Evolutionary conservation across 1,140 invertebrate species (phyloP), one percentile per base, ranked within the genome.

Genomic region (Catajapyx aquilonaris): DNA sequence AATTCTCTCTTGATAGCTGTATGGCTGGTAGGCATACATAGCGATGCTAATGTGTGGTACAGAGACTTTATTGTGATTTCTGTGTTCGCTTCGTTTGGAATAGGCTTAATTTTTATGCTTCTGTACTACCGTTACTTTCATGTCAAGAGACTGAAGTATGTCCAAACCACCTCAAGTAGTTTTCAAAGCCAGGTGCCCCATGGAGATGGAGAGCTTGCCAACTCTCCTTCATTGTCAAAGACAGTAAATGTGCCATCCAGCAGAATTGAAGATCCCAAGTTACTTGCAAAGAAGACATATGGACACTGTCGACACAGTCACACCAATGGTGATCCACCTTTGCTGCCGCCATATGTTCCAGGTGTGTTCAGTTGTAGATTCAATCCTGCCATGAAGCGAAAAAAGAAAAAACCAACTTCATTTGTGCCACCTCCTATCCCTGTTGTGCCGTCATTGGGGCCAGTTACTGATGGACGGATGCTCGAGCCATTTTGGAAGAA

Each of bases 301-400:
- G 35, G 35, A 22, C 35, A 37, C 10, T 37, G 22, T 37, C 17
- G 18, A 31, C 30, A 31, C 18, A 10, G 32, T 20, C 10, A 10
- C 35, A 22, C 19, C 17, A 36, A 36, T n/a, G 22, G 22, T 22
- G 35, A 42, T 42, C 45, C 40, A 30, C 43, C 43, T 0, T 41
- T n/a, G n/a, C n/a, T n/a, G n/a, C n/a, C 23, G 13, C 35, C 20
- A 9, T 47, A 52, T 34, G 80, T 83, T 47, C 77, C 77, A 0
- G 81, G 81, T 0, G 83, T 87, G 1, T 88, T 87, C 48, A 88
- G 86, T 52, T 88, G 84, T 52, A 65, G 81, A 22, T 83, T 88
- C 0, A 84, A 83, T 55, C 77, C 80, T 4, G 64, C 66, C 10
- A 57, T 65, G 28, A 79, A 77, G 47, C 64, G 81, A 16, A 87